Percentiles rank a stretch among this genome's conserved stretches.
Conservation (phyloP, 2,888 invertebrate species). For the Ditula angustiorana region DNA sequence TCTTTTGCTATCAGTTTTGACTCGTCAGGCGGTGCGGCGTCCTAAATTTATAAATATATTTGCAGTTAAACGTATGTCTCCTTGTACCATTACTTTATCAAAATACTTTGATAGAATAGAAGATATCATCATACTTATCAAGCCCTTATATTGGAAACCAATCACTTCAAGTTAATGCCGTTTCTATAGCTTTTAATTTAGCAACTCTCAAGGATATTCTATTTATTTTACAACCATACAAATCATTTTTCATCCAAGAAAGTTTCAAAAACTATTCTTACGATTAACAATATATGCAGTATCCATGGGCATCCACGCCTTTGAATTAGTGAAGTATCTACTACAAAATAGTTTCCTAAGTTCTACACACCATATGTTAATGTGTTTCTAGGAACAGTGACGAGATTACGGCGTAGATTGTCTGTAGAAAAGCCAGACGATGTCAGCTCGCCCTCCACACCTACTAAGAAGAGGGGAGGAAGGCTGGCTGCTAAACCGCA, state of each 20-base stretch:
- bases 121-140: too few species aligned
- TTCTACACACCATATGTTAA: neutral
- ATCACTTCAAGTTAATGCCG: neutral
- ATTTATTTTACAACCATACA: neutral
- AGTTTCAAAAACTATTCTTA: neutral
- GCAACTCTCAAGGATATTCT: neutral
- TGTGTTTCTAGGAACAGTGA: slow-evolving; percentile 49
- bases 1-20: neutral
- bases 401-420: slow-evolving; percentile 67
- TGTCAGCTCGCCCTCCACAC: slow-evolving; percentile 69
- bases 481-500: slow-evolving; percentile 71
- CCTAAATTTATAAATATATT: slow-evolving; percentile 12
- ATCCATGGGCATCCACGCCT: neutral
- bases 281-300: neutral
- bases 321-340: neutral
- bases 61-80: neutral
- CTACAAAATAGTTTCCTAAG: neutral
- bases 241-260: neutral
- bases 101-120: neutral
- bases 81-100: neutral
- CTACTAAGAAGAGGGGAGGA: slow-evolving; percentile 70
- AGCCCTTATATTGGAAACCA: neutral
- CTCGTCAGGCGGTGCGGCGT: neutral
- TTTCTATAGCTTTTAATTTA: neutral
- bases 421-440: slow-evolving; percentile 73